These are phyloP conservation scores for Dolichopus griseipennis DNA, from an alignment of 2,888 invertebrate species.

Conservation along the genomic window DNA sequence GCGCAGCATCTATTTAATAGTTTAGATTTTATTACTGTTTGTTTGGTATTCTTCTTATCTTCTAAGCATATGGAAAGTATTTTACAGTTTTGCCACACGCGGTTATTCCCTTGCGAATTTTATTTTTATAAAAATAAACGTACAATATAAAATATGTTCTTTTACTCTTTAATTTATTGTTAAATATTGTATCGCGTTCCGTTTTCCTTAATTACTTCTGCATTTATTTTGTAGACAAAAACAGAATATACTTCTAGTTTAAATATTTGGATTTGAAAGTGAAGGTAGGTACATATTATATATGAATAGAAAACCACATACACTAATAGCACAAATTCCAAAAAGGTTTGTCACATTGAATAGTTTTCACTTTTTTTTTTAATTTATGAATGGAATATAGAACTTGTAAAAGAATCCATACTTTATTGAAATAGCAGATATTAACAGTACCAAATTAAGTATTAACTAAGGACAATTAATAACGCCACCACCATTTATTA, in stretches of 20 bases:
- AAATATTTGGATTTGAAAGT: not conserved
- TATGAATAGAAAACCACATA: not conserved
- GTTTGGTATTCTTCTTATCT: too few relatives aligned
- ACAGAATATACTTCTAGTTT: too few relatives aligned
- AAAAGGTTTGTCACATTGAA: not conserved
- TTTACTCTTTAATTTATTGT: not conserved
- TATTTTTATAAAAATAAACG: not conserved
- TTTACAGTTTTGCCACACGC: not conserved
- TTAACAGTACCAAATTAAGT: not conserved
- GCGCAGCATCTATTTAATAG: too few relatives aligned
- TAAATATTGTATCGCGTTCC: not conserved
- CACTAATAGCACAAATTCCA: not conserved
- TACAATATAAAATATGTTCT: not conserved
- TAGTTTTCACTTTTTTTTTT: not conserved
- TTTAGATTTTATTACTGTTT: too few relatives aligned
- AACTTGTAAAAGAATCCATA: not conserved
- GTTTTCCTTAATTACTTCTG: not conserved
- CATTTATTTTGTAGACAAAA: not conserved
- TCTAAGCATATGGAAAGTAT: not conserved
- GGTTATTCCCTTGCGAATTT: constrained; percentile 2
- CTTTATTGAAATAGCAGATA: not conserved
- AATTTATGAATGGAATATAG: too few relatives aligned
- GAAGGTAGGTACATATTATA: not conserved
- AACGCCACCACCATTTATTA: constrained; percentile 1
- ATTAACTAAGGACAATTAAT: not conserved